Conservation (phyloP, 2,888 invertebrate genomes). For the Tinea pellionella region DNA sequence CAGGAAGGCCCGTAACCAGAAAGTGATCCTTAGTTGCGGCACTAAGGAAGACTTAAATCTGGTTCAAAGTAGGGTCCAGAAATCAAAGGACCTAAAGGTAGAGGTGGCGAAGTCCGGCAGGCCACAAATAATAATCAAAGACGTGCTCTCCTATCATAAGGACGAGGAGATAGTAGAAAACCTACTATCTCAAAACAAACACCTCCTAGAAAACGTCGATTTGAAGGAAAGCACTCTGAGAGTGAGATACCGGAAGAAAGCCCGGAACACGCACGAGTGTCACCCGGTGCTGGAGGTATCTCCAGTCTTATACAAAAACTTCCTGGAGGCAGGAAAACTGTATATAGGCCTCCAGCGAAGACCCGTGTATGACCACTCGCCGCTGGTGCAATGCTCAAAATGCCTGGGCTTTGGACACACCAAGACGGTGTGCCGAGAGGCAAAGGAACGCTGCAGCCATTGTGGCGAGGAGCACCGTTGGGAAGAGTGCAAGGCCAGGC, state of each 20-base stretch:
- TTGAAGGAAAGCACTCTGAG: constrained; percentile 5
- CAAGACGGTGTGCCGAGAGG: not conserved
- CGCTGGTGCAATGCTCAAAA: not conserved
- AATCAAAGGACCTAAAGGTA: not conserved
- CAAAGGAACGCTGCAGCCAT: not conserved
- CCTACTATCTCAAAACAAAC: constrained; percentile 16
- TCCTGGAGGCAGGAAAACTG: constrained; percentile 7
- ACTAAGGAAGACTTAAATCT: not conserved
- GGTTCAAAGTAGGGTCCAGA: not conserved
- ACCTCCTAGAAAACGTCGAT: constrained; percentile 13
- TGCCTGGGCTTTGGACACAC: not conserved
- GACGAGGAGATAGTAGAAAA: constrained; percentile 16
- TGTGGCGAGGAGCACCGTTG: not conserved
- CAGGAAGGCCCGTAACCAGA: constrained; percentile 18
- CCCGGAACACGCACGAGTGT: constrained; percentile 19
- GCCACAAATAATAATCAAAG: constrained; percentile 15
- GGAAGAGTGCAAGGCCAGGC: too few species aligned
- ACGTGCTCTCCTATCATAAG: constrained; percentile 16
- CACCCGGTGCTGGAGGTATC: constrained; percentile 20
- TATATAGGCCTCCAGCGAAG: not conserved
- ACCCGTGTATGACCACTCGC: not conserved
- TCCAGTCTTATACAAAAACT: not conserved
- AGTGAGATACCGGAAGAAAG: constrained; percentile 19
- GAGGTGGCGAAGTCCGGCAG: constrained; percentile 14
- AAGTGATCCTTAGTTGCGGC: constrained; percentile 17